Conservation (phyloP, 2,113 vertebrate genomes). For the Corythaeola cristata region DNA sequence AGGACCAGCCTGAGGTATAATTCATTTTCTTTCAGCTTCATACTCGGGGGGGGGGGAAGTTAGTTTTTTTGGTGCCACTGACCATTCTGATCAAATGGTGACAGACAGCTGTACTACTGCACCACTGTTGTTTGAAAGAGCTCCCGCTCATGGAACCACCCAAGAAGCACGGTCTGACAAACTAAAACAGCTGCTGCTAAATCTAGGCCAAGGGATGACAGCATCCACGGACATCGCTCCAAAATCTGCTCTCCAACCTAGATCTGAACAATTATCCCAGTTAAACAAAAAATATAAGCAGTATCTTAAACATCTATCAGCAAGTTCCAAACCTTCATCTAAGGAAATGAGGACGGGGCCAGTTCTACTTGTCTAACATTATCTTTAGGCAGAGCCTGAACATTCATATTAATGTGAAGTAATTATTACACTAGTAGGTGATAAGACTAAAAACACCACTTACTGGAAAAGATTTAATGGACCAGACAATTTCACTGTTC, state of each 20-base stretch:
- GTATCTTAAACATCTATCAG: background rate
- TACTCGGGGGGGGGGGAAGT: too few relatives aligned
- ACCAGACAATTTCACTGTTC: constrained; percentile 98
- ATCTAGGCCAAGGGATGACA: constrained; percentile 18
- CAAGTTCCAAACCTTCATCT: background rate
- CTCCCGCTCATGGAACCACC: background rate
- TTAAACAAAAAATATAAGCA: background rate
- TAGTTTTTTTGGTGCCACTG: background rate
- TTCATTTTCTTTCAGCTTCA: background rate
- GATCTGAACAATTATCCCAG: background rate
- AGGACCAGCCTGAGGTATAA: background rate
- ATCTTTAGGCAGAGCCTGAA: background rate
- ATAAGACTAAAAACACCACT: constrained; percentile 20
- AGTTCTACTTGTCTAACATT: background rate
- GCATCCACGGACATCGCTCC: background rate
- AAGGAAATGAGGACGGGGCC: background rate
- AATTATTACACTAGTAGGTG: background rate
- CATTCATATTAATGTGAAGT: background rate
- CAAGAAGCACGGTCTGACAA: background rate
- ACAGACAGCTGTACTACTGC: background rate
- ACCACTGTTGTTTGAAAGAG: background rate
- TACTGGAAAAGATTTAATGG: constrained; percentile 98
- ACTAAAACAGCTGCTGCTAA: background rate
- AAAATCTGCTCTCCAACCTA: background rate
- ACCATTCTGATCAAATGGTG: background rate